Base-by-base conservation (phyloP, 1,140 invertebrate species). In the Penaeus chinensis region DNA sequence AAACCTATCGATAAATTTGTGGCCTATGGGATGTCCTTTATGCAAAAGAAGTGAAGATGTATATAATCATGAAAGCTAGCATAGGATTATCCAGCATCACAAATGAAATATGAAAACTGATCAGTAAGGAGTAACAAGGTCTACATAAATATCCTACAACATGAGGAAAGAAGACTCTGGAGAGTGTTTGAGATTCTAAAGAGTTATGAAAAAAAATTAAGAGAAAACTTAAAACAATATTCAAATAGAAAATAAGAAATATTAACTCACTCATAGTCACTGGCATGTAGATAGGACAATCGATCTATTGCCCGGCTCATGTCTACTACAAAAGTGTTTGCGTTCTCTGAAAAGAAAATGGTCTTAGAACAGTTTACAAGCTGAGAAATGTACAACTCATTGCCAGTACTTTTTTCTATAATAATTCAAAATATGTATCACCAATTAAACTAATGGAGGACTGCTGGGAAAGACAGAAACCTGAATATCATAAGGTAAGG, bases 241-340 rank as follows among this genome's bases (percentile, higher is more conserved):
- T 42, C 62, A 7, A 42, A 22, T 11, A 20, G 22, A 47, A 16
- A 32, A 19, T 54, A 32, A n/a, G 32, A 37, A 27, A 37, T 7
- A 71, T 27, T 16, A 8, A 20, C 66, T 76, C 16, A 84, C 82
- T 61, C 60, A 76, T 84, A 27, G 61, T 84, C 82, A 42, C 62
- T 61, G n/a, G 82, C 62, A 63, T 84, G 66, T 42, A 84, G 32
- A 61, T 84, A 84, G 4, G 63, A 69, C 32, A 84, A 61, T 60
- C 82, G 24, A 20, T 74, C 71, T 27, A 22, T 74, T 27, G 71
- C 27, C 18, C 42, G 27, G 42, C 42, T 27, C 71, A 74, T 74
- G 27, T 27, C 19, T 74, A 13, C 54, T 54, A 13, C 54, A 54
- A 54, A 54, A 32, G 20, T 13, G 24, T 74, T 74, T 74, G 27